Evolutionary conservation across 2,888 invertebrate genomes (phyloP), one percentile per base, ranked within the genome.

Genomic region (Rosalia funebris): DNA sequence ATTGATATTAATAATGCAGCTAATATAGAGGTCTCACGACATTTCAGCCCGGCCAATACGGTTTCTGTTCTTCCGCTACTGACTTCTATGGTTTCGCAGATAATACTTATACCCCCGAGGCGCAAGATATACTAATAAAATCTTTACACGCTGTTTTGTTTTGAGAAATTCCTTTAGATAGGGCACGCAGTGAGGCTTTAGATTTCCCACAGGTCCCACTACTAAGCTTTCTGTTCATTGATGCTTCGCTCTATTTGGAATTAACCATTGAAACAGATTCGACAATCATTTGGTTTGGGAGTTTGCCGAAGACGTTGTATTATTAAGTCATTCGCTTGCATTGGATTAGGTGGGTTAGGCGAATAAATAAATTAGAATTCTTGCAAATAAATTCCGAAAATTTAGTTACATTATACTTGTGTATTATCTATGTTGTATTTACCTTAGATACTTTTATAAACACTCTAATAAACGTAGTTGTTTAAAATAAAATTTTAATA

Each of bases 181-280:
- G 15, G 25, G 31, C 45, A 15, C 44, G 25, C 31, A 25, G 45
- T 31, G 25, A 46, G 12, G 25, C 15, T 15, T 44, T 46, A 46
- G 45, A 46, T 46, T 46, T 46, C 45, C 45, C 45, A 46, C 32
- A 46, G 45, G 45, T 14, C 45, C 31, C 15, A 31, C 45, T 15
- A 14, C 32, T 46, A 46, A 46, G 45, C 32, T 31, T 31, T 11
- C 15, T 15, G 14, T 25, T 31, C 45, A 46, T 31, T 46, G 45
- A 46, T 31, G 45, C 31, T 7, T 31, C 31, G 15, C 15, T 25
- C 14, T 31, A 31, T 46, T 14, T 31, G 20, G 15, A 46, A 46
- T 46, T 46, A 31, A 15, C 14, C 45, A 15, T 31, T 25, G 15
- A 31, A 46, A 11, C 45, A 31, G 45, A 46, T 46, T 31, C 15